These are phyloP conservation scores for Malurus leucopterus DNA, from an alignment of 2,797 vertebrate species.

Conservation along the genomic window DNA sequence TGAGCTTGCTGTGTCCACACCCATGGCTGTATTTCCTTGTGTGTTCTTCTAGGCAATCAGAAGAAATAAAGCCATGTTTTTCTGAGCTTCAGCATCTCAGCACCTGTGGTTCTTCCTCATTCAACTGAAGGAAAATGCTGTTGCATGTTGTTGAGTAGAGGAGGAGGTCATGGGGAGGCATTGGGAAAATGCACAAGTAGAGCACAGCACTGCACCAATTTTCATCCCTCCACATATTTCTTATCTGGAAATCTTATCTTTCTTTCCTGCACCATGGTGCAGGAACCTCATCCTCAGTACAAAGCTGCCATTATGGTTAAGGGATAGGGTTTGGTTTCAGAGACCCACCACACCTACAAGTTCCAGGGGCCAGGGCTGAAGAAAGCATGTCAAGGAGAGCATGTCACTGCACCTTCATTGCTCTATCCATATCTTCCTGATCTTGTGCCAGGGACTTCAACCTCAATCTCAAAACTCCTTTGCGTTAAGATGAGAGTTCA, in stretches of 20 bases:
- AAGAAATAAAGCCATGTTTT: not conserved
- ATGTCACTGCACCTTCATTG: no score
- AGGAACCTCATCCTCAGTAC: not conserved
- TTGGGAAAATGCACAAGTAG: not conserved
- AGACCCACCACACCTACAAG: not conserved
- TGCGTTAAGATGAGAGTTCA: not conserved
- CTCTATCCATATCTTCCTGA: not conserved
- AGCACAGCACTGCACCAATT: not conserved
- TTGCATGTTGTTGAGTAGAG: not conserved
- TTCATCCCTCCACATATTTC: not conserved
- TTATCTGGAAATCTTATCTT: not conserved
- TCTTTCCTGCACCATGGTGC: no score
- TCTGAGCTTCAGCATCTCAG: not conserved
- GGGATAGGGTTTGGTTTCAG: not conserved
- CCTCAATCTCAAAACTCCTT: not conserved
- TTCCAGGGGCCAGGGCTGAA: not conserved
- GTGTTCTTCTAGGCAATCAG: not conserved
- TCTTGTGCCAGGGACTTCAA: not conserved
- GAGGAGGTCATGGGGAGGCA: not conserved
- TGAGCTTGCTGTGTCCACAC: not conserved
- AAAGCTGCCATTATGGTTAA: not conserved
- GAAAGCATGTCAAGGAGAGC: not conserved
- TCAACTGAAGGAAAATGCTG: not conserved
- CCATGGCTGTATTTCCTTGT: not conserved
- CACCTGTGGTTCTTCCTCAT: not conserved